phyloP scores from a whole-genome alignment of 2,888 invertebrate genomes.

The Ophion ventricosus region DNA sequence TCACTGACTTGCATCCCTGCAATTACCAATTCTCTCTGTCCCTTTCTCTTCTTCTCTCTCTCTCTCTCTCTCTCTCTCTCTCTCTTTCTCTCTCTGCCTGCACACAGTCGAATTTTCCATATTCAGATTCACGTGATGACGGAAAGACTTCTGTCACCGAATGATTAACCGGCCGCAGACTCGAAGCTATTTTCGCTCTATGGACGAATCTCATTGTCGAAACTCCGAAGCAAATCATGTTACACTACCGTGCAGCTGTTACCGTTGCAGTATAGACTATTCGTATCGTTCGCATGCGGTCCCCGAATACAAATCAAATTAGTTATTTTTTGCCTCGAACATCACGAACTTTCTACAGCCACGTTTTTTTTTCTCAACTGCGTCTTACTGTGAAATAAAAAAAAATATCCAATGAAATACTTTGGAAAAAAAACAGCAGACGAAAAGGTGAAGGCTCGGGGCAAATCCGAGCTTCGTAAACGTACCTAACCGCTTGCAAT shows the following conservation, averaged over 20 bases:
- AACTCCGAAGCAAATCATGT: neutral
- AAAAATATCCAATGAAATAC: neutral
- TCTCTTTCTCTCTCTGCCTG: constrained; percentile 57
- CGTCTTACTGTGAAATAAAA: neutral
- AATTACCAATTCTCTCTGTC: constrained; percentile 61
- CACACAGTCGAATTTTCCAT: constrained; percentile 31
- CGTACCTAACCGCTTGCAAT: neutral
- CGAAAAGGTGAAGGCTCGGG: neutral
- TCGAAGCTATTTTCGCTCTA: constrained; percentile 11
- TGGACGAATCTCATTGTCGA: constrained; percentile 44
- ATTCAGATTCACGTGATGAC: constrained; percentile 26
- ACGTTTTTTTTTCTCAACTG: neutral
- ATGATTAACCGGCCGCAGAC: constrained; percentile 2
- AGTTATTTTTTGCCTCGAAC: neutral
- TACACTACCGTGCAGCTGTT: neutral
- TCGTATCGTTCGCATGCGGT: no score
- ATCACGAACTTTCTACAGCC: neutral
- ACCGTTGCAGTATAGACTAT: neutral
- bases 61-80: constrained; percentile 54
- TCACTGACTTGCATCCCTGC: constrained; percentile 28
- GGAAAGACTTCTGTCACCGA: constrained; percentile 1
- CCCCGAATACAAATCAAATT: neutral
- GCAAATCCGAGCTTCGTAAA: neutral
- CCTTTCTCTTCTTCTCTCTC: constrained; percentile 61
- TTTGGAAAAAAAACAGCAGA: neutral